Evolutionary conservation across 2,888 invertebrate species (phyloP), one percentile per base, ranked within the genome.

Genomic region (Euzetes globulus): DNA sequence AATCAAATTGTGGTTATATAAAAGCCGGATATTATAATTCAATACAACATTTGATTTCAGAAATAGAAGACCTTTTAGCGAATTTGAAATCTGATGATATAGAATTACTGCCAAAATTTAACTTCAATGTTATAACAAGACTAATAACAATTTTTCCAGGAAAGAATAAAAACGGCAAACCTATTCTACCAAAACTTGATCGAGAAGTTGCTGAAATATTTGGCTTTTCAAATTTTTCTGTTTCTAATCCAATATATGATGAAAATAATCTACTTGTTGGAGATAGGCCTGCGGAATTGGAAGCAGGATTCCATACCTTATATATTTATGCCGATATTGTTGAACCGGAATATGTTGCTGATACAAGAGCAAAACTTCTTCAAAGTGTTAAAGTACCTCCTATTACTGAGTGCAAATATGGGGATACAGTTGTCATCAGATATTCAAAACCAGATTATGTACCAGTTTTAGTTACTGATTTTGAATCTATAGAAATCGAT

Each of bases 401-500:
- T n/a, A n/a, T n/a, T n/a, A 47, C 29, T 45, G 17, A 68, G 3
- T 6, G 27, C 1, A 45, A 68, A 6, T 68, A 50, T 29, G 68
- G 68, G 0, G 68, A 68, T 27, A 45, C 68, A 68, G 45, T 45
- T 15, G 47, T 68, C 11, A 68, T 65, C 0, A 68, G 17, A 11
- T 73, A 47, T 9, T 11, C n/a, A 11, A 68, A 37, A 1, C 73
- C 73, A 22, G n/a, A 68, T 22, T 73, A 73, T 29, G 13, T 68
- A 15, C 68, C 68, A 5, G 25, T 73, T 45, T 19, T 22, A 13
- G 3, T 15, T 9, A 33, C 4, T 0, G 27, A 27, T 2, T 47
- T 73, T 27, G 65, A 63, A 17, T 17, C n/a, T 22, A 73, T 73
- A 5, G 25, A 45, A 65, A 41, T 73, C n/a, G 50, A 73, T 41